Evolutionary conservation across 2,113 vertebrate species (phyloP), one percentile per base, ranked within the genome.

Genomic region (Picathartes gymnocephalus): DNA sequence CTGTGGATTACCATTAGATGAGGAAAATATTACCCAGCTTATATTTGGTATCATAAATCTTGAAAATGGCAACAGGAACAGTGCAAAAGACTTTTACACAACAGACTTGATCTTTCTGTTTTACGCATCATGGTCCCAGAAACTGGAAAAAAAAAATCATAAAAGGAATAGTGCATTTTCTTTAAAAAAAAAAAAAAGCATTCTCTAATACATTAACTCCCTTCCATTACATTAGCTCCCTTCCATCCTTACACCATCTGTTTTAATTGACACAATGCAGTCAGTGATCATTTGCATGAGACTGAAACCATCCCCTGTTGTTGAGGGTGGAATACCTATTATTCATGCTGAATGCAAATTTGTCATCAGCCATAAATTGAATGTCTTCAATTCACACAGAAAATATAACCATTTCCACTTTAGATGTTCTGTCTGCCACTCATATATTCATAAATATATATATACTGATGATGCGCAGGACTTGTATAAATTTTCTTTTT

Each of bases 11-110:
- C 48, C 31, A 60, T 97, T 90, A 58, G 65, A 96, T 48, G 57
- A 89, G 22, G 30, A 70, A 40, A 77, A 92, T 95, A 93, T 86
- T 92, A 95, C 23, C 79, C 47, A 91, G 35, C 10, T 81, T 83
- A 93, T 86, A 91, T 96, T 96, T 96, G 92, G 81, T 77, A 91
- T 42, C 51, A 69, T 92, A 90, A 91, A 89, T 92, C 81, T 95
- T 95, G 74, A 93, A 95, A 96, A 93, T 53, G 95, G 65, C 18
- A 95, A 85, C 47, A 71, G 45, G 15, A 95, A 93, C 68, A 68
- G 79, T 51, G 45, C 37, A 81, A 80, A 93, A n/a, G 10, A 4
- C 6, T 86, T 91, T 86, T 84, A 90, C 20, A 23, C 69, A 25
- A 62, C 48, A 79, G 48, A 61, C 12, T 88, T 65, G 58, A 33